A percentile compares a stretch with the other conserved stretches of the same genome.
phyloP scores from a whole-genome alignment of 2,113 vertebrate species.

The Gobius niger region DNA sequence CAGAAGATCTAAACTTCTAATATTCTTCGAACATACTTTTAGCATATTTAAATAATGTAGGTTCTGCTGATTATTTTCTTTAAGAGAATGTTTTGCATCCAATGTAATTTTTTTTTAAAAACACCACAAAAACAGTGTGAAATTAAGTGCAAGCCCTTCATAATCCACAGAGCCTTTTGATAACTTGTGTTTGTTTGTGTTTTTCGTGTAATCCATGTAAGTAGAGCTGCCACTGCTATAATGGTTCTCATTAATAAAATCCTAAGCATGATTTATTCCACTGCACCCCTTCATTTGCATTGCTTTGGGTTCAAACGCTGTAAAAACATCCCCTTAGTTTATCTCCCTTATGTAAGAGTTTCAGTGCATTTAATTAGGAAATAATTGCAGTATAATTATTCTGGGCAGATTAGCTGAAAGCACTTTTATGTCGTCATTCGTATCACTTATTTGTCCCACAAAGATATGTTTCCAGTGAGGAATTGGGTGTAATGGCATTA shows the following conservation, averaged over 20 bases:
- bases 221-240: conserved; percentile 21
- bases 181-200: conserved; percentile 10
- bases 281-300: conserved; percentile 1
- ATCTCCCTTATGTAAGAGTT: conserved; percentile 28
- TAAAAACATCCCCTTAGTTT: conserved; percentile 32
- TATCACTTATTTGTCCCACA: conserved; percentile 28
- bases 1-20: too few species aligned
- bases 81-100: too few species aligned
- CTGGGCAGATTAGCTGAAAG: conserved; percentile 35
- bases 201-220: conserved; percentile 30
- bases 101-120: too few species aligned
- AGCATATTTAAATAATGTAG: too few species aligned
- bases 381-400: conserved; percentile 56
- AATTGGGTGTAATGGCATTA: conserved; percentile 35
- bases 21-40: too few species aligned
- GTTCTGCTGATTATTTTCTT: too few species aligned
- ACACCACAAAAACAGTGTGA: neutral
- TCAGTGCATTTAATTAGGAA: conserved; percentile 43
- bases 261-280: conserved; percentile 17
- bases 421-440: conserved; percentile 32
- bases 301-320: conserved; percentile 16
- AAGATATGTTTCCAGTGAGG: conserved; percentile 26
- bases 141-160: neutral
- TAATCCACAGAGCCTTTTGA: neutral
- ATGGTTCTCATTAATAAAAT: conserved; percentile 37